Evolutionary conservation across 2,797 vertebrate genomes (phyloP).

Genomic region (Gastrophryne carolinensis): DNA sequence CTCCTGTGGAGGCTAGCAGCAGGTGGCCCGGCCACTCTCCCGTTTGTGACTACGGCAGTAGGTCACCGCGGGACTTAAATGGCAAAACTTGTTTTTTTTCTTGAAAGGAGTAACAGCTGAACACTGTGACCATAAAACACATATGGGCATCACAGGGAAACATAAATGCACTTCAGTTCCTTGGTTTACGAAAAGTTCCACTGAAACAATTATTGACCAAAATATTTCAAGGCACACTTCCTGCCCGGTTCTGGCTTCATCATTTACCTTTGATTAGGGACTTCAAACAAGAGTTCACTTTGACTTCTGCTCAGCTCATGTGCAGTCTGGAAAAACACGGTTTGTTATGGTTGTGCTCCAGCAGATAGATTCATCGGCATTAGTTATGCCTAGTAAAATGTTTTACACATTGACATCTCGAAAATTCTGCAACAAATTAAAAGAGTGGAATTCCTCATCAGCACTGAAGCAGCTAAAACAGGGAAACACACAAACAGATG

Average conservation of each 20-base stretch:
- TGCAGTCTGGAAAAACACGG: constrained; percentile 11
- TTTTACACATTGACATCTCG: constrained; percentile 15
- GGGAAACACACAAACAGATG: constrained; percentile 35
- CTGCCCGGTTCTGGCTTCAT: background rate
- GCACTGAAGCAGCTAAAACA: constrained; percentile 27
- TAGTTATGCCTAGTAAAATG: background rate
- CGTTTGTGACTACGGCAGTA: constrained; percentile 30
- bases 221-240: constrained; percentile 39
- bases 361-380: constrained; percentile 4
- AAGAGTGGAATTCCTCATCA: constrained; percentile 45
- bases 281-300: constrained; percentile 6
- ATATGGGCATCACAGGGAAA: background rate
- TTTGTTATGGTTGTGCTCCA: constrained; percentile 33
- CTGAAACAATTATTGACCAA: constrained; percentile 35
- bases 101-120: constrained; percentile 48
- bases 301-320: background rate
- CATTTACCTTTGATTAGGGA: constrained; percentile 22
- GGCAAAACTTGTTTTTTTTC: constrained; percentile 45
- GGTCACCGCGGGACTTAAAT: constrained; percentile 42
- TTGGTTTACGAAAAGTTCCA: constrained; percentile 16
- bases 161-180: constrained; percentile 1
- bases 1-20: constrained; percentile 25
- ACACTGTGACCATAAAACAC: constrained; percentile 14
- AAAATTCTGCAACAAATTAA: constrained; percentile 39
- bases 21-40: constrained; percentile 37